Base-by-base conservation (phyloP, 2,888 invertebrate species). In the Pammene fasciana region DNA sequence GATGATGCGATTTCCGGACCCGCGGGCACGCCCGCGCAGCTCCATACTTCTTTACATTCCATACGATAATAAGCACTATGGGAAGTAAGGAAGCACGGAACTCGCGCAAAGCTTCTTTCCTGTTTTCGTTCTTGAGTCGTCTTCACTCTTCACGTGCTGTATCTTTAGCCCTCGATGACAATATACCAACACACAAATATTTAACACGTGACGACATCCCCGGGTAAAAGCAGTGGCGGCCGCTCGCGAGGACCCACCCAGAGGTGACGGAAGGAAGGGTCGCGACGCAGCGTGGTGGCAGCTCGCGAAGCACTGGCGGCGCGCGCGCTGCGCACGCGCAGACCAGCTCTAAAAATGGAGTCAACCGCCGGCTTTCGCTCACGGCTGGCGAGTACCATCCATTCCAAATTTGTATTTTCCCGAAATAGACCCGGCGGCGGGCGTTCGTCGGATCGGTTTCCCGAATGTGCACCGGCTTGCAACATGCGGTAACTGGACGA, bases 11-110 rank as follows among this genome's bases (percentile, higher is more conserved):
- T 80, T 76, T 85, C 83, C 79, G 76, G 80, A 79, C 74, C 76
- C 78, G 89, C 76, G 80, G 89, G 79, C 82, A 86, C 88, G 89
- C 92, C 92, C 87, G 90, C 92, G 93, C 92, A 94, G 95, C 96
- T 96, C 96, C 96, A 96, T 96, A 97, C 97, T 97, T 97, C 97
- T 97, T 97, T 97, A 97, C 97, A 97, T 97, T 97, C 97, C 97
- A 97, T 97, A 97, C 93, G 95, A 90, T 94, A 92, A 92, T 86
- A 94, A 93, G 89, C 94, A 96, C 96, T 97, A 97, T 97, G 97
- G 97, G 96, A 97, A 97, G 97, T 97, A 97, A 97, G 96, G 97
- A 97, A 97, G 97, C 96, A 97, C 96, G 97, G 97, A 96, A 96
- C 96, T 95, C 93, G 94, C 94, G 93, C 93, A 88, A 93, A 93